A percentile compares a stretch with the other conserved stretches of the same genome.
Evolutionary conservation across 2,888 invertebrate genomes (phyloP).

Genomic region (Tupiocoris notatus): DNA sequence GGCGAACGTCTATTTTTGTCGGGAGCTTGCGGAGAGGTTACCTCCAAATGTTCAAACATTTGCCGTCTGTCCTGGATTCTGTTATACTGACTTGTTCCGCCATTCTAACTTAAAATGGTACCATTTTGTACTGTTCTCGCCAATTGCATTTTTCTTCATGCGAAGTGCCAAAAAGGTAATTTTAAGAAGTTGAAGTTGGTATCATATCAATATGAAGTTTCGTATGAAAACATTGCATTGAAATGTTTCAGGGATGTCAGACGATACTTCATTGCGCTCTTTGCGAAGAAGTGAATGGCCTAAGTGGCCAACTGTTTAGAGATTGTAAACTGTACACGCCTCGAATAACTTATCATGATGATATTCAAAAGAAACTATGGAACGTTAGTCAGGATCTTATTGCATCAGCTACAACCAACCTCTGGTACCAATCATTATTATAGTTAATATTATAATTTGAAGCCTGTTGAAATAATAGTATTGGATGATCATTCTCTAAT

Average conservation of each 20-base stretch:
- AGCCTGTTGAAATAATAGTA: no score
- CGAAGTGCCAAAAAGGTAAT: slow-evolving; percentile 68
- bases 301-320: slow-evolving; percentile 72
- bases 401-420: no score
- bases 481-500: no score
- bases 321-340: slow-evolving; percentile 68
- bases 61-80: slow-evolving; percentile 76
- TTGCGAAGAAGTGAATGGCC: slow-evolving; percentile 61
- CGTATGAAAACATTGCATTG: no score
- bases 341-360: slow-evolving; percentile 62
- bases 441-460: no score
- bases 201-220: no score
- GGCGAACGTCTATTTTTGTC: slow-evolving; percentile 70
- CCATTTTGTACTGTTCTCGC: slow-evolving; percentile 68
- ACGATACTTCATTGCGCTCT: slow-evolving; percentile 76
- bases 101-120: slow-evolving; percentile 65
- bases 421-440: no score
- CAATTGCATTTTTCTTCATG: slow-evolving; percentile 69
- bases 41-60: slow-evolving; percentile 62
- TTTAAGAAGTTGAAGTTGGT: no score
- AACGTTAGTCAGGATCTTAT: slow-evolving; percentile 58
- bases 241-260: slow-evolving; percentile 67
- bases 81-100: slow-evolving; percentile 73
- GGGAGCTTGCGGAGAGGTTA: slow-evolving; percentile 61
- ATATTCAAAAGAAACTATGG: slow-evolving; percentile 68